Conservation (phyloP, 37 sponge, comb jelly and placozoan genomes). For the Tethya wilhelma region DNA sequence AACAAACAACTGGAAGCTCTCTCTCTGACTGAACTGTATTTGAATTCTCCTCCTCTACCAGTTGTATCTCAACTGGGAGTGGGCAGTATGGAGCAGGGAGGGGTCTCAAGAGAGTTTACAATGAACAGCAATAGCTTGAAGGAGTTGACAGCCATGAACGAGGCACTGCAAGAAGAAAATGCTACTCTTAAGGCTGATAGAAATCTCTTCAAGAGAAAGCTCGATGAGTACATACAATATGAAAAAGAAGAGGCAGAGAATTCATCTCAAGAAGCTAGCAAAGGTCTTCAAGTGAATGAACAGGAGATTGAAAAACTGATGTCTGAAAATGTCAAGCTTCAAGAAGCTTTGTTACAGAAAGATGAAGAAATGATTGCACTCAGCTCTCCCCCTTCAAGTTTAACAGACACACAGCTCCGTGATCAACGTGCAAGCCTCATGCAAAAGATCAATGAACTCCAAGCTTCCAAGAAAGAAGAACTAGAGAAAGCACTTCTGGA, state of each 20-base stretch:
- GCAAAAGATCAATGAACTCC: not conserved
- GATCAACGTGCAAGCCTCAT: not conserved
- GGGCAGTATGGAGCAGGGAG: too few species aligned
- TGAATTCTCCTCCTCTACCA: too few species aligned
- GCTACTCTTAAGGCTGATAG: slow-evolving; percentile 3
- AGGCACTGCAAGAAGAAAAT: slow-evolving; percentile 7
- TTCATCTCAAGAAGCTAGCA: not conserved
- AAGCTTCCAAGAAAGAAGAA: too few species aligned
- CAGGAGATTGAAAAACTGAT: not conserved
- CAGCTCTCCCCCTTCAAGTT: not conserved
- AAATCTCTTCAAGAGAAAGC: slow-evolving; percentile 8
- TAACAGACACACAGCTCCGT: too few species aligned
- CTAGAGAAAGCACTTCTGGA: too few species aligned
- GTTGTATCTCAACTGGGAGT: too few species aligned
- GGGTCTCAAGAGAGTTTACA: too few species aligned
- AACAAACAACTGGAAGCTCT: too few species aligned
- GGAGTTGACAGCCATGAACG: slow-evolving; percentile 9
- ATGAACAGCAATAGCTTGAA: too few species aligned
- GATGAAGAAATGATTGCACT: not conserved
- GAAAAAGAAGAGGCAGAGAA: not conserved
- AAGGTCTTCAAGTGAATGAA: not conserved
- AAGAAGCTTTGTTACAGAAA: not conserved
- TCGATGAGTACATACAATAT: slow-evolving; percentile 7
- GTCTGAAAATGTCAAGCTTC: not conserved
- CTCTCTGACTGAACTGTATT: too few species aligned